These are phyloP conservation scores for Drosophila orosa DNA, from an alignment of 1,140 invertebrate species.

Conservation along the genomic window DNA sequence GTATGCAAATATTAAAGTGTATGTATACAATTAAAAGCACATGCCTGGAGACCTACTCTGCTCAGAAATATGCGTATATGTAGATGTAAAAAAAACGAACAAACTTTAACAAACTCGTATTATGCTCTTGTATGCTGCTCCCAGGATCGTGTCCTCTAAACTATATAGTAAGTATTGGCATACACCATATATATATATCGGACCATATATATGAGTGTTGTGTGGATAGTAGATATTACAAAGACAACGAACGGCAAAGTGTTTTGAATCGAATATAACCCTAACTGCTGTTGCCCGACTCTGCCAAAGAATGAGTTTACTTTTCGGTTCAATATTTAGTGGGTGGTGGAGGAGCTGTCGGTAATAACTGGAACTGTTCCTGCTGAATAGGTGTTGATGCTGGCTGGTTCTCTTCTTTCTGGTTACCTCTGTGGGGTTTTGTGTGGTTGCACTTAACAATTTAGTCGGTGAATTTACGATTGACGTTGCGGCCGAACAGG, in stretches of 20 bases:
- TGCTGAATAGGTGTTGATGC: constrained; percentile 39
- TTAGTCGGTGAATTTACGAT: constrained; percentile 99
- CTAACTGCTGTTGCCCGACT: constrained; percentile 65
- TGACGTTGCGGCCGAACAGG: constrained; percentile 97
- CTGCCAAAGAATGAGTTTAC: constrained; percentile 64
- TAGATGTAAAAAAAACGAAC: constrained; percentile 56
- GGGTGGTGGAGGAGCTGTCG: constrained; percentile 57
- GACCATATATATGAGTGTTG: constrained; percentile 37
- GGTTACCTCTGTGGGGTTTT: constrained; percentile 39
- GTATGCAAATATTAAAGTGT: constrained; percentile 62
- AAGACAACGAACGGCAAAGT: constrained; percentile 74
- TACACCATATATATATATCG: constrained; percentile 44
- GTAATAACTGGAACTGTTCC: constrained; percentile 67
- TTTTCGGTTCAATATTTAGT: constrained; percentile 47
- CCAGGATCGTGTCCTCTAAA: constrained; percentile 69
- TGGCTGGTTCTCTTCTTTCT: constrained; percentile 41
- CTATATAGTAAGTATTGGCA: constrained; percentile 74
- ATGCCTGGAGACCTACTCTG: constrained; percentile 34
- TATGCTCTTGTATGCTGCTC: constrained; percentile 67
- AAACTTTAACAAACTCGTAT: constrained; percentile 81
- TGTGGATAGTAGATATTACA: constrained; percentile 73
- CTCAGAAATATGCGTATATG: constrained; percentile 39
- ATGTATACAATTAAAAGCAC: constrained; percentile 44
- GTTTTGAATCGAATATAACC: constrained; percentile 64
- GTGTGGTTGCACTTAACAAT: constrained; percentile 74